Evolutionary conservation across 2,113 vertebrate species (phyloP).

Genomic region (Geothlypis trichas): DNA sequence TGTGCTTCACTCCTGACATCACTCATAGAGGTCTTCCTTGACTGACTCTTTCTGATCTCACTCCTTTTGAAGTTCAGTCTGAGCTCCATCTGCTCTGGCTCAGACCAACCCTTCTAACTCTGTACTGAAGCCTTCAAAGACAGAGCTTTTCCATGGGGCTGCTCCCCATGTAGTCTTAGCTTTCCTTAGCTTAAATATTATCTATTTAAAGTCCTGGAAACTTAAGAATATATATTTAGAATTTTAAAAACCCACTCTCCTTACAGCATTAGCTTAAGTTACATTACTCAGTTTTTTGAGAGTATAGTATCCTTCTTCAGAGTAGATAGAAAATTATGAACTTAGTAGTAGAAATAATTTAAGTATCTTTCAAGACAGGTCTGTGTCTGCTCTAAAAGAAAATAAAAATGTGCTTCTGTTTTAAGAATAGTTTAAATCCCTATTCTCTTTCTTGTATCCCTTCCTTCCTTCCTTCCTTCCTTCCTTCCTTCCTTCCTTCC

Average conservation of each 20-base stretch:
- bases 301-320: not conserved
- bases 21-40: not conserved
- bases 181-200: not conserved
- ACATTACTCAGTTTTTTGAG: not conserved
- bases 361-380: not conserved
- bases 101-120: not conserved
- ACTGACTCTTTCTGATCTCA: not conserved
- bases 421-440: not conserved
- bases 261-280: not conserved
- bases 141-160: not conserved
- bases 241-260: not conserved
- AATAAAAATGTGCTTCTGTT: not conserved
- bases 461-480: too few relatives aligned
- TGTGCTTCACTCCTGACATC: not conserved
- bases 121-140: not conserved
- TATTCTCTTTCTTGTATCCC: not conserved
- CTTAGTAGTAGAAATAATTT: not conserved
- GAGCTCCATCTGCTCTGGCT: not conserved
- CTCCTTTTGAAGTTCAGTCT: constrained; percentile 1
- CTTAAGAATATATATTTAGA: not conserved
- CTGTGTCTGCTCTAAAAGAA: not conserved
- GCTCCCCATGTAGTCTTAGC: not conserved
- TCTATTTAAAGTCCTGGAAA: not conserved
- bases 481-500: not conserved
- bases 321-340: not conserved